Conservation (phyloP, 2,797 vertebrate species). For the Danio tinwini region DNA sequence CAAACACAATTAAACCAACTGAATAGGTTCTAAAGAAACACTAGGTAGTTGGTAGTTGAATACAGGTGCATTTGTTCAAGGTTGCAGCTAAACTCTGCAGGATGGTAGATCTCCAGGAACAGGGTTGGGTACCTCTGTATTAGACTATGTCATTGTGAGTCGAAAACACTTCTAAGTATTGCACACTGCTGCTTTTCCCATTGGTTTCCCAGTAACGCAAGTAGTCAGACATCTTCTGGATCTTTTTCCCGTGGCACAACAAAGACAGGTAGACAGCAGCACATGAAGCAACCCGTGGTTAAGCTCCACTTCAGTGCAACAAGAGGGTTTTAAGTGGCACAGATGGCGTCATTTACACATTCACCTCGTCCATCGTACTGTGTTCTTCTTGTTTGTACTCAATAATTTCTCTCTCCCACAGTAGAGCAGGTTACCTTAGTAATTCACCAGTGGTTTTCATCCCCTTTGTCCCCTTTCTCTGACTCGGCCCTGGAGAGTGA, state of each 20-base stretch:
- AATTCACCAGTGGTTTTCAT: conserved; percentile 77
- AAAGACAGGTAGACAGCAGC: conserved; percentile 14
- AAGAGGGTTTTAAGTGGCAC: conserved; percentile 50
- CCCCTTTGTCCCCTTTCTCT: conserved; percentile 75
- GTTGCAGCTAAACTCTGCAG: too few species aligned
- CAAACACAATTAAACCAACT: too few species aligned
- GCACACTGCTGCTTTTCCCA: not conserved
- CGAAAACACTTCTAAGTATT: not conserved
- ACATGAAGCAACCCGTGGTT: not conserved
- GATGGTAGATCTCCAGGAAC: too few species aligned
- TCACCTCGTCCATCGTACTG: conserved; percentile 45
- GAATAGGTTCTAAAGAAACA: too few species aligned
- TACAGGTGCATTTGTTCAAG: too few species aligned
- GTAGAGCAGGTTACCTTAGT: conserved; percentile 71
- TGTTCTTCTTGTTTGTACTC: conserved; percentile 56
- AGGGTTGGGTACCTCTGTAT: not conserved
- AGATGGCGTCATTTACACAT: conserved; percentile 53
- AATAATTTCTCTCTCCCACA: conserved; percentile 62
- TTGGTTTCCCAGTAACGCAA: not conserved
- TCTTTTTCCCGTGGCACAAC: not conserved
- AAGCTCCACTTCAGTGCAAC: conserved; percentile 27
- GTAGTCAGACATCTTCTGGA: conserved; percentile 1
- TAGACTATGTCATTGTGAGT: not conserved
- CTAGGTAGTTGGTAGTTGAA: too few species aligned
- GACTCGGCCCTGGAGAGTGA: conserved; percentile 73